These are phyloP conservation scores for Mesorhabditis belari DNA, from an alignment of 2,888 invertebrate species.

Conservation along the genomic window DNA sequence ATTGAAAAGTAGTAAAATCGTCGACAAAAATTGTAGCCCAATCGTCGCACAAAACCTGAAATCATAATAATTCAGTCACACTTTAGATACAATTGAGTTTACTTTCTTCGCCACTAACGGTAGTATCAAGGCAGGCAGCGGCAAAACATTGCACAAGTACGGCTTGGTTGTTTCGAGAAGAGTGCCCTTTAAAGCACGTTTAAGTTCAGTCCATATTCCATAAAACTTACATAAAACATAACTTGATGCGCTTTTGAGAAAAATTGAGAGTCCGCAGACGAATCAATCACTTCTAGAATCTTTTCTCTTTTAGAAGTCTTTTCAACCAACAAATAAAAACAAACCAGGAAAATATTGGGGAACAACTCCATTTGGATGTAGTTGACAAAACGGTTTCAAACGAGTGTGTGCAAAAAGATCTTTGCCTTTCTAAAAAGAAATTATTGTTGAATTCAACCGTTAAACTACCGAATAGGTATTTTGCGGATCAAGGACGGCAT, in stretches of 20 bases:
- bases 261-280: slow-evolving; percentile 13
- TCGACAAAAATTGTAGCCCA: slow-evolving; percentile 15
- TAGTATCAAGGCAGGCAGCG: slow-evolving; percentile 23
- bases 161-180: slow-evolving; percentile 48
- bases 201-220: too few species aligned
- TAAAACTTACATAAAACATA: slow-evolving; percentile 37
- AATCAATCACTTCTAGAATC: slow-evolving; percentile 23
- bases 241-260: slow-evolving; percentile 30
- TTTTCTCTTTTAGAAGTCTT: not conserved
- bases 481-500: slow-evolving; percentile 86
- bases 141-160: slow-evolving; percentile 36
- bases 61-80: too few species aligned
- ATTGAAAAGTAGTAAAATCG: slow-evolving; percentile 27
- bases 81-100: not conserved
- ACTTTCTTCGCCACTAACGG: slow-evolving; percentile 31
- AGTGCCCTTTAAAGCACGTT: too few species aligned
- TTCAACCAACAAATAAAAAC: not conserved
- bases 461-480: slow-evolving; percentile 73
- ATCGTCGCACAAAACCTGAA: slow-evolving; percentile 14
- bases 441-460: not conserved
- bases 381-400: slow-evolving; percentile 37
- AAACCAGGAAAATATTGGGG: slow-evolving; percentile 35
- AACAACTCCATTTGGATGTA: slow-evolving; percentile 46
- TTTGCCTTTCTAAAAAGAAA: slow-evolving; percentile 33
- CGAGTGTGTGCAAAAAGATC: slow-evolving; percentile 46